Percentiles rank a stretch among this genome's conserved stretches.
These are phyloP conservation scores for Odocoileus virginianus DNA, from an alignment of 2,113 vertebrate genomes.

Conservation along the genomic window DNA sequence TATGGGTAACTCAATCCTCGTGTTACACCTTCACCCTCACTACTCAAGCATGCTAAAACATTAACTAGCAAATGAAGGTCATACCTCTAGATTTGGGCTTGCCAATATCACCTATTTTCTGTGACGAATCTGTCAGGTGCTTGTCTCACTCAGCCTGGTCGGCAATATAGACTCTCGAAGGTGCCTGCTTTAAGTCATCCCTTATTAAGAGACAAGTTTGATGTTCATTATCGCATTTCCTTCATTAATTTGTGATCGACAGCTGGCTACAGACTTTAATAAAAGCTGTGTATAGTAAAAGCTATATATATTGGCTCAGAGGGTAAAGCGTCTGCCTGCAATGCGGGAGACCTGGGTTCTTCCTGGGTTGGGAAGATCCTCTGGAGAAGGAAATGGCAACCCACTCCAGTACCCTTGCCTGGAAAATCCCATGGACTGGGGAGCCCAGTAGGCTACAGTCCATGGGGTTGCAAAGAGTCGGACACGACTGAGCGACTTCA, in stretches of 20 bases:
- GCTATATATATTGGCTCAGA: background rate
- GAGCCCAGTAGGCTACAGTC: too few relatives aligned
- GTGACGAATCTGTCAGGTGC: background rate
- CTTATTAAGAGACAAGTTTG: background rate
- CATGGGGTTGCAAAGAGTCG: too few relatives aligned
- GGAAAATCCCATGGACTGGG: too few relatives aligned
- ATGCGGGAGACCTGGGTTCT: too few relatives aligned
- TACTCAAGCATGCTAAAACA: background rate
- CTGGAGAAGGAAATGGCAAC: too few relatives aligned
- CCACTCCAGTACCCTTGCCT: too few relatives aligned
- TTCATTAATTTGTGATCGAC: constrained; percentile 13
- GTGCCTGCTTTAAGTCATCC: background rate
- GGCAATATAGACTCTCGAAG: background rate
- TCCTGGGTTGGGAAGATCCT: too few relatives aligned
- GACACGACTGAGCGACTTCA: too few relatives aligned
- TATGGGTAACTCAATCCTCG: background rate
- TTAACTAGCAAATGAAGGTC: background rate
- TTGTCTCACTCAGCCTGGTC: background rate
- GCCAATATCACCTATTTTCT: background rate
- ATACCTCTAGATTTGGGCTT: background rate
- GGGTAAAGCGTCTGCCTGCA: too few relatives aligned
- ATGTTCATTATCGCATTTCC: background rate
- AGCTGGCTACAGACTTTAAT: background rate
- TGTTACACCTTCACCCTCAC: background rate
- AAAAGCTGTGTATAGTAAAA: background rate